Percentiles rank a stretch among this genome's conserved stretches.
phyloP scores from a whole-genome alignment of 1,140 invertebrate species.

The Sminthurides bifidus region DNA sequence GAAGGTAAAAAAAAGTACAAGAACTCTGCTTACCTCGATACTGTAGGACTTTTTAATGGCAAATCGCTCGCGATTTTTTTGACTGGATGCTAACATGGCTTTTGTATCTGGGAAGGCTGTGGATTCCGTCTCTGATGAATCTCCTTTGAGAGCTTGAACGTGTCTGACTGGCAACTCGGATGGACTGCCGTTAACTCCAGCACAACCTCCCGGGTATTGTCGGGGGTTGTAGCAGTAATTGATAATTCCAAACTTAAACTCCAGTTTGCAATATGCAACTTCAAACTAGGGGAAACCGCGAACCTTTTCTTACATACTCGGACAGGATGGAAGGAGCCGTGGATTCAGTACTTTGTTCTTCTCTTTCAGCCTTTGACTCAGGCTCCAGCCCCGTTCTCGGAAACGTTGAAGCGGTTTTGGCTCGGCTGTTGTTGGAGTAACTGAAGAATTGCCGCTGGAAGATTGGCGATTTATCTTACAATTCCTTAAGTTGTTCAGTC shows the following conservation, averaged over 20 bases:
- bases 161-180: neutral
- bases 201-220: constrained; percentile 13
- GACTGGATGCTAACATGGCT: constrained; percentile 19
- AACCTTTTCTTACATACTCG: neutral
- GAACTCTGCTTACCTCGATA: constrained; percentile 90
- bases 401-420: too few relatives aligned
- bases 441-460: too few relatives aligned
- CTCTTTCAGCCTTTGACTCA: neutral
- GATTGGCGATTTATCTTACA: too few relatives aligned
- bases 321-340: neutral
- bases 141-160: neutral
- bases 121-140: neutral
- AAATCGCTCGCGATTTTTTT: constrained; percentile 81
- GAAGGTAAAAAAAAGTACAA: too few relatives aligned
- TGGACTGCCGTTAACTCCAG: neutral
- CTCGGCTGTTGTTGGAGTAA: too few relatives aligned
- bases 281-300: neutral
- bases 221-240: constrained; percentile 30
- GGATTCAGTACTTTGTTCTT: neutral
- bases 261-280: constrained; percentile 27
- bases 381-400: too few relatives aligned
- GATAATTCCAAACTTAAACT: constrained; percentile 32
- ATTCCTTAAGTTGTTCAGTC: too few relatives aligned
- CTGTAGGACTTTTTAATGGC: constrained; percentile 93
- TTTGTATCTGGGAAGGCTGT: neutral